Evolutionary conservation across 2,888 invertebrate genomes (phyloP).

Genomic region (Cephus sareptanus): DNA sequence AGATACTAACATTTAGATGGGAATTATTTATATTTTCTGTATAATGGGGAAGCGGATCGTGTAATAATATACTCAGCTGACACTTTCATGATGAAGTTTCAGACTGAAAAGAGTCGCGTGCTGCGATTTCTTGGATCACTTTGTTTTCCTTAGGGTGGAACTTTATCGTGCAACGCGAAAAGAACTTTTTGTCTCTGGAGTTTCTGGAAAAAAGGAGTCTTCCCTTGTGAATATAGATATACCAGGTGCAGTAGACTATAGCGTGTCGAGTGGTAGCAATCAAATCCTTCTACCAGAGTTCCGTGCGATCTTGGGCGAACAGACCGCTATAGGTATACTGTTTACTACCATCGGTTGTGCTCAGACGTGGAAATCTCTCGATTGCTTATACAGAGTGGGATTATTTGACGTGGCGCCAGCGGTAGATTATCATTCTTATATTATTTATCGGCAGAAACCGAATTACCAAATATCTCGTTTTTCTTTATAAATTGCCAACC

Average conservation of each 20-base stretch:
- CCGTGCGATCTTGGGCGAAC: background rate
- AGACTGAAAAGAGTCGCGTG: background rate
- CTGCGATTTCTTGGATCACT: background rate
- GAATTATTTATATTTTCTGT: background rate
- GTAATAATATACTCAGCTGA: background rate
- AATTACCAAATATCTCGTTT: background rate
- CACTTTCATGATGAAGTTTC: background rate
- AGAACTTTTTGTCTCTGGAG: background rate
- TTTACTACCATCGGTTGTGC: background rate
- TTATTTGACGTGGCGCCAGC: background rate
- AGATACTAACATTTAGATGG: background rate
- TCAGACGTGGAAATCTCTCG: background rate
- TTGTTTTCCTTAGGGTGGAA: background rate
- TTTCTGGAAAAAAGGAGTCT: background rate
- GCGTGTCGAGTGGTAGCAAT: background rate
- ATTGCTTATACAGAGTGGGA: background rate
- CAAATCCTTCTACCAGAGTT: background rate
- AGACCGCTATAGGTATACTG: background rate
- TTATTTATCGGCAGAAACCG: background rate
- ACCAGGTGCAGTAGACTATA: background rate
- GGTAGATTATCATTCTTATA: background rate
- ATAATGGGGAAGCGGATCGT: background rate
- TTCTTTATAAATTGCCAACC: background rate
- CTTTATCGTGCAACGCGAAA: background rate
- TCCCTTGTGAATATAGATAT: background rate